Conservation (phyloP, 64 coral and sea anemone genomes). For the Platygyra sinensis region DNA sequence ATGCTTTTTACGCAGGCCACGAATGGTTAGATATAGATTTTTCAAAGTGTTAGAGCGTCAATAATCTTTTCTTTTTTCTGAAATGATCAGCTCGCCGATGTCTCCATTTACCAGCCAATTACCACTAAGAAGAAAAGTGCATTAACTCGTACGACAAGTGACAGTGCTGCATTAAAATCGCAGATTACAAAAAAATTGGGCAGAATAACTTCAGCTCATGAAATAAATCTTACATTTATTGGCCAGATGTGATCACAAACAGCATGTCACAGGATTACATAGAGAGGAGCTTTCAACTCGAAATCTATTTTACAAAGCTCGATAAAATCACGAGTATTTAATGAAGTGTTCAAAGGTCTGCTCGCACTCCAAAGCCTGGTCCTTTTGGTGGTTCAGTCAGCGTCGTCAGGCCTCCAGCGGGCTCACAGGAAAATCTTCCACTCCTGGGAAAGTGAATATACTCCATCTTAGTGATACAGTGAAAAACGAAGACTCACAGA, state of each 20-base stretch:
- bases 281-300: neutral
- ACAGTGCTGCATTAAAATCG: no score
- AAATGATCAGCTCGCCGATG: no score
- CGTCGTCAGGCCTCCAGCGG: constrained; percentile 79
- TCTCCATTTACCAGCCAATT: no score
- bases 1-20: no score
- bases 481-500: neutral
- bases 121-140: no score
- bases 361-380: constrained; percentile 86
- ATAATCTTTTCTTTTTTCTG: no score
- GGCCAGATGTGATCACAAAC: neutral
- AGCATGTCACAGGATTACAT: neutral
- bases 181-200: neutral
- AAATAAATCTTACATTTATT: neutral
- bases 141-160: no score
- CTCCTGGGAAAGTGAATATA: constrained; percentile 55
- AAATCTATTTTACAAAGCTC: neutral
- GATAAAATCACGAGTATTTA: neutral
- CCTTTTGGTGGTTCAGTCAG: constrained; percentile 90
- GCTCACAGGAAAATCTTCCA: constrained; percentile 87
- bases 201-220: neutral
- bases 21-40: no score
- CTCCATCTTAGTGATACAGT: neutral
- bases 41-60: no score
- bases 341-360: constrained; percentile 62